Base-by-base conservation (phyloP, 2,888 invertebrate genomes). In the Timema podura region DNA sequence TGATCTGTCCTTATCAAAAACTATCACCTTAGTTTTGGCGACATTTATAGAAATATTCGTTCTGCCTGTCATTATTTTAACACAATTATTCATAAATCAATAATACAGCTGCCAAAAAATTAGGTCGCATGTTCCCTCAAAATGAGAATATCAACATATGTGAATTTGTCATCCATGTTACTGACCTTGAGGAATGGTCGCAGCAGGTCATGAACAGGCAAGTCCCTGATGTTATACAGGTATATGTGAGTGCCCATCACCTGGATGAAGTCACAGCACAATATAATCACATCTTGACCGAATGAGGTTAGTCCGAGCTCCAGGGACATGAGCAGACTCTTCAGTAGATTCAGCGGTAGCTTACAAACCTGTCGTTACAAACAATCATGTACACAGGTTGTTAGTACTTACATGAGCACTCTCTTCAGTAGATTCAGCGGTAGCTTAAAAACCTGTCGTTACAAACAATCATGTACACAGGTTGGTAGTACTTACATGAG, bases 261-360 rank as follows among this genome's bases (percentile, higher is more conserved):
- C 75, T 85, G 83, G 64, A 89, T 79, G 75, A 87, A 87, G 76
- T 88, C 87, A 75, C 87, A 84, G 76, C 87, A 88, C 30, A 85
- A 79, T 48, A 82, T 81, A 44, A 85, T 83, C 5, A 86, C 83
- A 73, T 88, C 87, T 5, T 85, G 79, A 8, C 86, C 85, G 76
- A 87, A 87, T 16, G 85, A 84, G 46, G 84, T 85, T 57, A 89
- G 79, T 30, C 89, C 89, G 54, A 88, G 75, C 75, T 88, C 85
- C 45, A 89, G 81, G 0, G 87, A 86, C 44, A 80, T 81, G 68
- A 89, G 79, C 64, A 89, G 78, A 72, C 84, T 83, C 65, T 82
- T 81, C 51, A 87, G 77, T 74, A 87, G 79, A 65, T 84, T 83
- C 10, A 81, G 78, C 0, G 85, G 84, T 66, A 88, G 76, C 16